These are phyloP conservation scores for Lingula anatina DNA, from an alignment of 2,888 invertebrate genomes.

Conservation along the genomic window DNA sequence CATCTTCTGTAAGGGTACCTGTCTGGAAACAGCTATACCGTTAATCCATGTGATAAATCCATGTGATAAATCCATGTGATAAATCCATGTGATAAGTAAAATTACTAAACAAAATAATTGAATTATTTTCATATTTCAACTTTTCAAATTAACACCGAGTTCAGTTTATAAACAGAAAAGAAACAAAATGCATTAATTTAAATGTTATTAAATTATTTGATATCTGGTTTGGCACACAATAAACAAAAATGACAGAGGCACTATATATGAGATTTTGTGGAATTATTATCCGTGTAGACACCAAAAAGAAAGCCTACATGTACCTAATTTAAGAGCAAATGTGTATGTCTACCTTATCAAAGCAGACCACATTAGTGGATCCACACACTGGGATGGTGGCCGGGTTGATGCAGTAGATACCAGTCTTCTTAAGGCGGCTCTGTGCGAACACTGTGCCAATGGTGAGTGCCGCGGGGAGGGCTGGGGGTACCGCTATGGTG, in stretches of 20 bases:
- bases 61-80: too few species aligned
- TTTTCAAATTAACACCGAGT: too few species aligned
- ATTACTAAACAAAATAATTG: too few species aligned
- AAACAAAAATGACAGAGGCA: too few species aligned
- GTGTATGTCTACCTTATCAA: constrained; percentile 54
- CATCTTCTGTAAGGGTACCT: constrained; percentile 52
- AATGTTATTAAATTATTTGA: not conserved
- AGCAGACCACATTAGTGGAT: constrained; percentile 49
- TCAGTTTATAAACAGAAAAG: too few species aligned
- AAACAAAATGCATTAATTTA: too few species aligned
- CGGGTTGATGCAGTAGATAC: constrained; percentile 51
- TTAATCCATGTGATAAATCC: too few species aligned
- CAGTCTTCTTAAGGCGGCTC: constrained; percentile 33
- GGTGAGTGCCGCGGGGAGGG: constrained; percentile 52
- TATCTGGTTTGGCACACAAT: not conserved
- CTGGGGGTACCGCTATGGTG: constrained; percentile 53
- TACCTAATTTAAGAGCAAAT: not conserved
- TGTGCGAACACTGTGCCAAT: constrained; percentile 52
- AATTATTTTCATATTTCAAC: too few species aligned
- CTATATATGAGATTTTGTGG: too few species aligned
- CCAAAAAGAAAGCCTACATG: not conserved
- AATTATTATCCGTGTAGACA: too few species aligned
- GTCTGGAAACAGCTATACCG: too few species aligned
- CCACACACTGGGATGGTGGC: constrained; percentile 50
- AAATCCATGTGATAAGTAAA: too few species aligned